phyloP scores from a whole-genome alignment of 2,113 vertebrate genomes.

The Aphelocoma coerulescens region DNA sequence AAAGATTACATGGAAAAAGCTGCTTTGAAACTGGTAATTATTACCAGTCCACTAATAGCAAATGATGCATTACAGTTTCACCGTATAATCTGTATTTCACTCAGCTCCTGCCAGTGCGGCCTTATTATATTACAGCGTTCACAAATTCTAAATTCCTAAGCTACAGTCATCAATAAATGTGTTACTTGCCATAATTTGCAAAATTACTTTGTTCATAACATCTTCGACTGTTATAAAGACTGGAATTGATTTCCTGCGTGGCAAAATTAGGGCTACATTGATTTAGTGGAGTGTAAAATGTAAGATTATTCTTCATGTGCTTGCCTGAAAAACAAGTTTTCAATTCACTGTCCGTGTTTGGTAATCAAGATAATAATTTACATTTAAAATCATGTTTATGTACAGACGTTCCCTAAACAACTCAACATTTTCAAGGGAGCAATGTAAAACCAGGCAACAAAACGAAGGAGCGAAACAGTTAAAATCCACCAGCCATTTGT shows the following conservation, averaged over 20 bases:
- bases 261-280: slow-evolving; percentile 78
- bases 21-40: slow-evolving; percentile 84
- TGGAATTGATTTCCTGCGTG: slow-evolving; percentile 76
- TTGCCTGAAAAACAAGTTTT: slow-evolving; percentile 75
- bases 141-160: slow-evolving; percentile 75
- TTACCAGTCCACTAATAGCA: slow-evolving; percentile 83
- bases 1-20: slow-evolving; percentile 78
- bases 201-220: slow-evolving; percentile 83
- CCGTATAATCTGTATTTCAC: slow-evolving; percentile 77
- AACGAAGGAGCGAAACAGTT: slow-evolving; percentile 41
- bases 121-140: slow-evolving; percentile 71
- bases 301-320: slow-evolving; percentile 78
- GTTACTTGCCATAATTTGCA: slow-evolving; percentile 78
- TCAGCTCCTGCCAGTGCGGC: slow-evolving; percentile 56
- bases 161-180: slow-evolving; percentile 80
- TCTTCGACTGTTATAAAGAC: slow-evolving; percentile 78
- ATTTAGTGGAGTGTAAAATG: slow-evolving; percentile 77
- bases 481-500: slow-evolving; percentile 55
- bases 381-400: slow-evolving; percentile 51
- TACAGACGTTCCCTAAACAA: slow-evolving; percentile 2
- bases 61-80: slow-evolving; percentile 80
- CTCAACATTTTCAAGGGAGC: not conserved
- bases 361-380: slow-evolving; percentile 66
- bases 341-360: slow-evolving; percentile 60
- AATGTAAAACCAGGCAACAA: not conserved